Conservation (phyloP, 2,113 vertebrate genomes). For the Choloepus hoffmanni region DNA sequence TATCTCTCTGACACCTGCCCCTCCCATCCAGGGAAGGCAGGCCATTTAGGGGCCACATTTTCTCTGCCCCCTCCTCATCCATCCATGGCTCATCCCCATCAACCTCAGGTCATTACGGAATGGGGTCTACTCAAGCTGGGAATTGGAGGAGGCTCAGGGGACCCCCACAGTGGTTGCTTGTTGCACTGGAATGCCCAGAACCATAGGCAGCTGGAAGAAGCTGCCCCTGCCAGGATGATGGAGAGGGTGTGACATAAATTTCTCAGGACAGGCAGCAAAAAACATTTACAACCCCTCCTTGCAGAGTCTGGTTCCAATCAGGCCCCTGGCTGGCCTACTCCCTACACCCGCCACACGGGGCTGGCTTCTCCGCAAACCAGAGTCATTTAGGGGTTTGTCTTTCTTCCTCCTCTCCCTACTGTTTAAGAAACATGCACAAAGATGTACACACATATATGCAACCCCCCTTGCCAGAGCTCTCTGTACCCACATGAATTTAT, state of each 20-base stretch:
- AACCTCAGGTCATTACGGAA: neutral
- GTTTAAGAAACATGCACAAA: slow-evolving; percentile 76
- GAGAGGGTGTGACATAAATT: slow-evolving; percentile 91
- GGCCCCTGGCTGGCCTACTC: slow-evolving; percentile 77
- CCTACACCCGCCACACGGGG: slow-evolving; percentile 68
- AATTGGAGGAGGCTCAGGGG: slow-evolving; percentile 14
- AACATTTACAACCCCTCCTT: slow-evolving; percentile 87
- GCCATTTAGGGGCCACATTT: neutral
- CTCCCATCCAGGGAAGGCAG: neutral
- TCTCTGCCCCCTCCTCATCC: neutral
- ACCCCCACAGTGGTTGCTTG: slow-evolving; percentile 44
- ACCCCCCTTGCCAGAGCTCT: slow-evolving; percentile 47
- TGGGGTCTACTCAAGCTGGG: neutral
- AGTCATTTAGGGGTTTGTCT: slow-evolving; percentile 67
- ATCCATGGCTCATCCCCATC: neutral
- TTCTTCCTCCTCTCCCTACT: slow-evolving; percentile 67
- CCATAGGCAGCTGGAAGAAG: slow-evolving; percentile 83
- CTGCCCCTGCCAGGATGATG: slow-evolving; percentile 88
- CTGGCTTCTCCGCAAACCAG: slow-evolving; percentile 67
- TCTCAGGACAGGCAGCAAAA: slow-evolving; percentile 89
- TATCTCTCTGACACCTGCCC: neutral
- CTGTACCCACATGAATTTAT: slow-evolving; percentile 44
- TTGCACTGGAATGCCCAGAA: slow-evolving; percentile 55
- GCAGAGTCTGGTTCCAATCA: slow-evolving; percentile 91
- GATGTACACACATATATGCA: slow-evolving; percentile 34